These are phyloP conservation scores for Scolopax mira DNA, from an alignment of 2,113 vertebrate species.

Conservation along the genomic window DNA sequence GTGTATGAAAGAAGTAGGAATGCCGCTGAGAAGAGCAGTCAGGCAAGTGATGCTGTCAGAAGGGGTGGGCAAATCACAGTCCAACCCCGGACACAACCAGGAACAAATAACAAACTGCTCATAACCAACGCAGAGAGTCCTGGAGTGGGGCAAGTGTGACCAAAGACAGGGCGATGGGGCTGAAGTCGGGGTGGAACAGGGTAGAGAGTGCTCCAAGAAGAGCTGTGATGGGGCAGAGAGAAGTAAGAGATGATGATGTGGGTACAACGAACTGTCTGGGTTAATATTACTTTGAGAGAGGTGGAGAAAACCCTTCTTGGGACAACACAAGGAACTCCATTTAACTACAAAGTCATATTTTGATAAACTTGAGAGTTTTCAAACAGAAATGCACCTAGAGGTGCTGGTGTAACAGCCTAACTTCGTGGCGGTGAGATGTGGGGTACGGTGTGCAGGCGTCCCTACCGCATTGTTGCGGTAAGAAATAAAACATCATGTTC, in stretches of 20 bases:
- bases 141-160: too few species aligned
- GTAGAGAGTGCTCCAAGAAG: too few species aligned
- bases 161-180: rapidly evolving
- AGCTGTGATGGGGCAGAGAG: not conserved
- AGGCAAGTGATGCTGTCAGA: not conserved
- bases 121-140: not conserved
- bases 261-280: not conserved
- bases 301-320: not conserved
- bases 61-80: not conserved
- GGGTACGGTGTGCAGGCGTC: not conserved
- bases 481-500: rapidly evolving
- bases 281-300: not conserved
- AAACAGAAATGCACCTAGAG: not conserved
- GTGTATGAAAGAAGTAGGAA: not conserved
- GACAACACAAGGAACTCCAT: not conserved
- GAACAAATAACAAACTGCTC: not conserved
- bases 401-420: not conserved
- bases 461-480: rapidly evolving
- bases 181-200: not conserved
- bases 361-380: not conserved
- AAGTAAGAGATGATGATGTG: not conserved
- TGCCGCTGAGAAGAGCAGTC: not conserved
- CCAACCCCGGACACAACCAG: rapidly evolving
- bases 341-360: not conserved
- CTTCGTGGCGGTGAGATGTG: rapidly evolving